Evolutionary conservation across 2,888 invertebrate species (phyloP), one percentile per base, ranked within the genome.

Genomic region (Stratiomys singularior): DNA sequence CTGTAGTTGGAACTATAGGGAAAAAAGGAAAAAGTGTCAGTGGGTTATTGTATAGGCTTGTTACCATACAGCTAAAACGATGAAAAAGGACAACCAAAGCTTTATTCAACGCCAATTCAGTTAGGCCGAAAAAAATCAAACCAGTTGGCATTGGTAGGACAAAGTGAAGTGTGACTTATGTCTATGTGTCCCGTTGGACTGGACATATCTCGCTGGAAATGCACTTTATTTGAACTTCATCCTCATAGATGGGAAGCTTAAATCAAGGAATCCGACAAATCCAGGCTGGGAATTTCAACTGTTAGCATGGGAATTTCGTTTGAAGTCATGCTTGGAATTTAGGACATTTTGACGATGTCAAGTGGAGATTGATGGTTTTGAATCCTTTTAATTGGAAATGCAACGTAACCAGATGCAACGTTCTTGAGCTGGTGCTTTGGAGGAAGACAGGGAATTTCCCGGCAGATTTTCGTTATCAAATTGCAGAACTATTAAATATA

Each of bases 271-370:
- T 15, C 4, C 21, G n/a, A 4, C 52, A 5, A 18, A 60, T 25
- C 4, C 4, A 5, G 56, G 4, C 7, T 56, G 7, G n/a, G 56
- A 18, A 9, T 18, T 56, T 56, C 21, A 21, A 60, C 21, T 60
- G 58, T 60, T 60, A 25, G 5, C 58, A 25, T 60, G 58, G 25
- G 23, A 60, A 21, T 60, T 60, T 60, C 7, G 58, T 60, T 60
- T 5, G 25, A 25, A 60, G 58, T 60, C 58, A 60, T 18, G 23
- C 3, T 5, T 3, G 4, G 58, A 60, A 52, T 52, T 18, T 18
- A n/a, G 15, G 15, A 52, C 52, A 15, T 13, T 7, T 25, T 60
- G 13, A 28, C 7, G 25, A 30, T 30, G 64, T 30, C 1, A 15
- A n/a, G 28, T 15, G 2, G 30, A 27, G 64, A 64, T 28, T 64